Percentiles rank a stretch among this genome's conserved stretches.
These are phyloP conservation scores for Promerops cafer DNA, from an alignment of 2,113 vertebrate species.

Conservation along the genomic window DNA sequence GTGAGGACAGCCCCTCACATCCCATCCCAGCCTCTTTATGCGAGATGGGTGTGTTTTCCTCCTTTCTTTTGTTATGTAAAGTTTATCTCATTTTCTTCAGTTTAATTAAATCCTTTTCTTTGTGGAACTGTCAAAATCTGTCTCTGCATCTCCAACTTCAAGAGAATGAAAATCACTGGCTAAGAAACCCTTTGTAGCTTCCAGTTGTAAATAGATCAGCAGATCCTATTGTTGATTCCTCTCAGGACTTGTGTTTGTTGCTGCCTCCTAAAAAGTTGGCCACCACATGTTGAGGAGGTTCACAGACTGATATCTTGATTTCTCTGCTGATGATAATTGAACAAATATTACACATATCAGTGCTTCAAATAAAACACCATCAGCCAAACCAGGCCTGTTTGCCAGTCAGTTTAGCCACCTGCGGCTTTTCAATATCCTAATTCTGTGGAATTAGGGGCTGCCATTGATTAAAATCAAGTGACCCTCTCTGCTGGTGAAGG, in stretches of 20 bases:
- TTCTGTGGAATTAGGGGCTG: not conserved
- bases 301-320: not conserved
- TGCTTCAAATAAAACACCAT: constrained; percentile 26
- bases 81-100: constrained; percentile 42
- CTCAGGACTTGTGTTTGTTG: not conserved
- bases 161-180: constrained; percentile 10
- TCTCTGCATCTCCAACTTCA: constrained; percentile 12
- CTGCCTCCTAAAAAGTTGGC: not conserved
- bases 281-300: not conserved
- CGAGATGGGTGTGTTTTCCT: not conserved
- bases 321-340: constrained; percentile 39
- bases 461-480: constrained; percentile 37
- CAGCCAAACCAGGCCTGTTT: constrained; percentile 27
- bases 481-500: constrained; percentile 13
- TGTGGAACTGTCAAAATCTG: constrained; percentile 26
- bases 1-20: not conserved
- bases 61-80: constrained; percentile 31
- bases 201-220: not conserved
- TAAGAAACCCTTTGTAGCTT: constrained; percentile 14
- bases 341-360: constrained; percentile 39
- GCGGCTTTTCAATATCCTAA: not conserved
- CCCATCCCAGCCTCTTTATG: not conserved
- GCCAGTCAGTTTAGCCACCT: constrained; percentile 18
- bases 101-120: constrained; percentile 45
- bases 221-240: not conserved